A percentile compares a stretch with the other conserved stretches of the same genome.
Evolutionary conservation across 2,888 invertebrate species (phyloP).

Genomic region (Tenthredo livida): DNA sequence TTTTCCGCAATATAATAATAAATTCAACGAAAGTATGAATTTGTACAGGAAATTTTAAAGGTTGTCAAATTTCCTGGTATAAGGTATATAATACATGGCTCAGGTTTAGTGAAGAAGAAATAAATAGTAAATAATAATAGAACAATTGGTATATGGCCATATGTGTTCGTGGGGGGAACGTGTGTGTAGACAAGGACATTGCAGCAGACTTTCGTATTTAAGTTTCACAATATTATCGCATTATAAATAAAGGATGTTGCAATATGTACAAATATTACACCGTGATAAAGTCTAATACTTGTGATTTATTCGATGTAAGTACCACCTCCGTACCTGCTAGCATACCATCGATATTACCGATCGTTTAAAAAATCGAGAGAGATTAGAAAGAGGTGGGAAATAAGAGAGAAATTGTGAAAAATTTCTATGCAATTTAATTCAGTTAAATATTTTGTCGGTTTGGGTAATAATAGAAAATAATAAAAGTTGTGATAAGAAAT

Average conservation of each 20-base stretch:
- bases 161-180: neutral
- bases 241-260: neutral
- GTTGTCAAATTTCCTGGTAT: neutral
- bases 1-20: neutral
- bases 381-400: too few species aligned
- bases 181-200: neutral
- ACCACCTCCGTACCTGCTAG: neutral
- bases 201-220: constrained; percentile 5
- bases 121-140: neutral
- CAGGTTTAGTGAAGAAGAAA: neutral
- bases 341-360: neutral
- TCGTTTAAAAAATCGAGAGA: too few species aligned
- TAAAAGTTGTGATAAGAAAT: too few species aligned
- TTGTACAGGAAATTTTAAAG: neutral
- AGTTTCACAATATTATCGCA: neutral
- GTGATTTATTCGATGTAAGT: neutral
- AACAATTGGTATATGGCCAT: neutral
- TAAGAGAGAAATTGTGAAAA: too few species aligned
- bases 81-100: neutral
- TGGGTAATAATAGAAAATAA: too few species aligned
- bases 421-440: too few species aligned
- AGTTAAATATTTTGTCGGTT: too few species aligned
- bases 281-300: neutral
- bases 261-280: neutral
- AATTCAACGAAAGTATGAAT: neutral